Percentiles rank a stretch among this genome's conserved stretches.
These are phyloP conservation scores for Sylvia borin DNA, from an alignment of 2,797 vertebrate genomes.

Conservation along the genomic window DNA sequence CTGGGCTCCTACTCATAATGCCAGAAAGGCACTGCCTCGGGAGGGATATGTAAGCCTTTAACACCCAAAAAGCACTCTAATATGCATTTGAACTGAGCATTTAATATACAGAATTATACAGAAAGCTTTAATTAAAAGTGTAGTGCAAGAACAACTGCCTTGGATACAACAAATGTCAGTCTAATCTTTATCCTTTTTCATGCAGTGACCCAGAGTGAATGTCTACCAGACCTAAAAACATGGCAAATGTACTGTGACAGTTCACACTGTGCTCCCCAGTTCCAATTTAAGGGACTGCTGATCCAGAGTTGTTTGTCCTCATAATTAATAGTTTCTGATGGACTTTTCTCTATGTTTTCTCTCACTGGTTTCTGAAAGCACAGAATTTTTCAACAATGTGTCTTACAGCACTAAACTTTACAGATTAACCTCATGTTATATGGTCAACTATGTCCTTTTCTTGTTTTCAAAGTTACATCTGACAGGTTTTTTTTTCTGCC, in stretches of 20 bases:
- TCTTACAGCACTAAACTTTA: background rate
- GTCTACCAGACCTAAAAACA: background rate
- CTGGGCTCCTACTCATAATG: background rate
- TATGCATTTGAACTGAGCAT: background rate
- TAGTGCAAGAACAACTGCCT: background rate
- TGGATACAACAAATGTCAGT: background rate
- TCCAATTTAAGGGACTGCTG: background rate
- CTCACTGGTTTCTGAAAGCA: background rate
- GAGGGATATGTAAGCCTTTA: background rate
- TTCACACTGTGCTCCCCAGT: background rate
- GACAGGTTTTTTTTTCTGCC: background rate
- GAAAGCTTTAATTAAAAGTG: background rate
- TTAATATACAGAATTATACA: background rate
- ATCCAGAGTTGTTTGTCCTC: background rate
- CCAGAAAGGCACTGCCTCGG: background rate
- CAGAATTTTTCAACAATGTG: background rate
- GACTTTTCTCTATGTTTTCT: background rate
- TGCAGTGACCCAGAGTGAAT: background rate
- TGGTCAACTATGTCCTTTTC: background rate
- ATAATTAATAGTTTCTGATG: background rate
- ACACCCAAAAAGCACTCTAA: background rate
- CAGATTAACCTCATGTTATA: background rate
- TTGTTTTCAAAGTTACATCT: background rate
- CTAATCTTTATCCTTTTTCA: background rate
- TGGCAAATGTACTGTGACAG: accelerated